phyloP scores from a whole-genome alignment of 1,140 invertebrate species.

The Cyphomyrmex costatus region DNA sequence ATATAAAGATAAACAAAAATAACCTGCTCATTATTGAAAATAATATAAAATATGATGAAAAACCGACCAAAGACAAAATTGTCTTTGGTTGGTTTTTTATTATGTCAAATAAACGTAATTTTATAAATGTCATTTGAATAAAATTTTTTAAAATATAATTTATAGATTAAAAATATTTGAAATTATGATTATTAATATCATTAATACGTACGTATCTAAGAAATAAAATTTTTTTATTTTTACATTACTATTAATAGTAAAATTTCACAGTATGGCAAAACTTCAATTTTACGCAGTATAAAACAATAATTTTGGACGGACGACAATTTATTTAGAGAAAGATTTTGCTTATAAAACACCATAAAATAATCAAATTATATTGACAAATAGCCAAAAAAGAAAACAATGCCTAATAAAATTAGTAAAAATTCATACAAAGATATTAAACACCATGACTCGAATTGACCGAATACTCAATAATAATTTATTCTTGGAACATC shows the following conservation, averaged over 20 bases:
- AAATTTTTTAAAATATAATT: constrained; percentile 17
- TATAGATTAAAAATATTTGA: not conserved
- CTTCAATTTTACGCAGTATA: not conserved
- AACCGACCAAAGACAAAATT: too few relatives aligned
- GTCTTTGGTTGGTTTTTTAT: too few relatives aligned
- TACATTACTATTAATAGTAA: not conserved
- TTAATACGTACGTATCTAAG: not conserved
- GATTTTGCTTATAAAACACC: not conserved
- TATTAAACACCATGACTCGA: too few relatives aligned
- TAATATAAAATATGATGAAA: too few relatives aligned
- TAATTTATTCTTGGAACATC: not conserved
- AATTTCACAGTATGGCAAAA: not conserved
- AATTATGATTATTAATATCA: not conserved
- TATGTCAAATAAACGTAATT: not conserved
- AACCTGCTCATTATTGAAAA: too few relatives aligned
- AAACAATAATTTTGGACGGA: not conserved
- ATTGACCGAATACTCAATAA: not conserved
- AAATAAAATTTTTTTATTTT: not conserved
- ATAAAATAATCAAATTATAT: not conserved
- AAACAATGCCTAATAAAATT: constrained; percentile 17
- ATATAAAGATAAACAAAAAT: too few relatives aligned
- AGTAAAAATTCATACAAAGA: not conserved
- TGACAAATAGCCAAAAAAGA: not conserved
- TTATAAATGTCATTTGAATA: constrained; percentile 1
- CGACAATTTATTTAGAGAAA: not conserved